A percentile compares a stretch with the other conserved stretches of the same genome.
These are phyloP conservation scores for Pachypeltis micranthus DNA, from an alignment of 1,140 invertebrate genomes.

Conservation along the genomic window DNA sequence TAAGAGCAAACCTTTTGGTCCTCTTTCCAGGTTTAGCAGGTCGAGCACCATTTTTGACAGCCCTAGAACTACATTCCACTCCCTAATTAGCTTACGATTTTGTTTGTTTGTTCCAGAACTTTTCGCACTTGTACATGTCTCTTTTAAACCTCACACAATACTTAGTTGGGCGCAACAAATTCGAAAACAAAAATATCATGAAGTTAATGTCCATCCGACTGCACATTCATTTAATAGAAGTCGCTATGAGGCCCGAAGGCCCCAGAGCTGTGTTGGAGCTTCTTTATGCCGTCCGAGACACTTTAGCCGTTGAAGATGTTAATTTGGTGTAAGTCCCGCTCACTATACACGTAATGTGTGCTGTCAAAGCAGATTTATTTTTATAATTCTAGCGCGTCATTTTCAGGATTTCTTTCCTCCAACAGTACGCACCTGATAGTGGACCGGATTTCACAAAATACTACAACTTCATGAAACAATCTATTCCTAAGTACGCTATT, in stretches of 20 bases:
- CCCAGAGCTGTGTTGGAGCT: neutral
- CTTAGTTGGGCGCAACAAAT: neutral
- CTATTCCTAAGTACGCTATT: neutral
- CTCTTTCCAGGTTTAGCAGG: too few species aligned
- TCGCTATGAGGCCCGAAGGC: neutral
- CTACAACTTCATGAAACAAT: slow-evolving; percentile 3
- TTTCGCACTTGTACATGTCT: neutral
- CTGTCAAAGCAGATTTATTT: neutral
- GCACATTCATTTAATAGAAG: neutral
- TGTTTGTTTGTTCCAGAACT: neutral
- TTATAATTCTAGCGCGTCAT: neutral
- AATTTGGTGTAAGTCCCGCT: neutral
- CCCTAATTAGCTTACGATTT: too few species aligned
- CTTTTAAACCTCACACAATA: neutral
- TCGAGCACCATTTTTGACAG: too few species aligned
- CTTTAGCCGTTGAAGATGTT: neutral
- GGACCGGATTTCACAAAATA: neutral
- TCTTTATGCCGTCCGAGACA: neutral
- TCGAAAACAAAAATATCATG: slow-evolving; percentile 1
- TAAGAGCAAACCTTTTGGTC: too few species aligned
- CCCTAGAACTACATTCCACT: too few species aligned
- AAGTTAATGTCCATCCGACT: neutral
- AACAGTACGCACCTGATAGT: neutral
- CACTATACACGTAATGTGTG: neutral
- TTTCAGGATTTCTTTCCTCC: neutral